A percentile compares a stretch with the other conserved stretches of the same genome.
phyloP scores from a whole-genome alignment of 2,888 invertebrate species.

The Drosophila ezoana region DNA sequence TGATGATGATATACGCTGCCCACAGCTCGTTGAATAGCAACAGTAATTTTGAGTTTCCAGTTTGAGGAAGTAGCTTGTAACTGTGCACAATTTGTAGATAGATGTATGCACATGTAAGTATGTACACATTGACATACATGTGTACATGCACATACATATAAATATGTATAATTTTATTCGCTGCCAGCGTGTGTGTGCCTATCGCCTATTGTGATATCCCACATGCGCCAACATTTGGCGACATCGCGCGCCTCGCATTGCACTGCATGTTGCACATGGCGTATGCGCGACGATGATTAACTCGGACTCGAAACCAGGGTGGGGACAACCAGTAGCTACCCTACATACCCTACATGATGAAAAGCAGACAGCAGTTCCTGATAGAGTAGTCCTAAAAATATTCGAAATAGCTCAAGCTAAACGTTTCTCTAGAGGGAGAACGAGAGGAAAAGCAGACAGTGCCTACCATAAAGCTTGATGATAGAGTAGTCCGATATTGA shows the following conservation, averaged over 20 bases:
- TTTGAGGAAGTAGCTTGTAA: constrained; percentile 67
- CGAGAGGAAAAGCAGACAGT: no score
- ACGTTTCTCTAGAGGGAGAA: no score
- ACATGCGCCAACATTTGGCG: constrained; percentile 38
- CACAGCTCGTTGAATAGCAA: constrained; percentile 27
- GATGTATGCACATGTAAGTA: neutral
- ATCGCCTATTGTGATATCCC: constrained; percentile 39
- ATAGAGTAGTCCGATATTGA: no score
- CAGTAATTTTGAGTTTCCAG: constrained; percentile 24
- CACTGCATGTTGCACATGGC: constrained; percentile 63
- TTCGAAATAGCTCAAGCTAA: no score
- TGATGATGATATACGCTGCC: constrained; percentile 40
- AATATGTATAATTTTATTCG: neutral
- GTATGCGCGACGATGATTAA: constrained; percentile 66
- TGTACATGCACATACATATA: neutral
- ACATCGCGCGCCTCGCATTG: constrained; percentile 45
- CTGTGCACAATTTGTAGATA: constrained; percentile 45
- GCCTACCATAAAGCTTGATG: no score
- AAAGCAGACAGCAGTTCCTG: no score
- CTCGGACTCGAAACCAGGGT: constrained; percentile 17
- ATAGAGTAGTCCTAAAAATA: no score
- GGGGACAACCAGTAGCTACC: no score
- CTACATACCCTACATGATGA: no score
- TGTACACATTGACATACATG: neutral
- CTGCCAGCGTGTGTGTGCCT: constrained; percentile 25